Evolutionary conservation across 2,888 invertebrate genomes (phyloP).

Genomic region (Heterodera filipjevi): DNA sequence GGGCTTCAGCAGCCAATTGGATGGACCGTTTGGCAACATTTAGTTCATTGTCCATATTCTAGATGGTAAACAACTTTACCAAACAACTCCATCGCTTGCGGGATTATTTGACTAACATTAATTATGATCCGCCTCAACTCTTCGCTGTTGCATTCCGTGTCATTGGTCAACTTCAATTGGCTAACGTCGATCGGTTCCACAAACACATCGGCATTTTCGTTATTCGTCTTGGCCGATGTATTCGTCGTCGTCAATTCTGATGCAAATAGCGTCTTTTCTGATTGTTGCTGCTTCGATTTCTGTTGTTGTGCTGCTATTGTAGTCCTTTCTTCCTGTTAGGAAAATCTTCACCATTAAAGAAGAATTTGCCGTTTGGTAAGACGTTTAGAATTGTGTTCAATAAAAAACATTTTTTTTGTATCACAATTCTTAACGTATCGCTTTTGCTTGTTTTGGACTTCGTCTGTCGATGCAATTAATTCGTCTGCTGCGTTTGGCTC

Average conservation of each 20-base stretch:
- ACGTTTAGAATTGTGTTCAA: too few relatives aligned
- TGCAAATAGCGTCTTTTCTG: neutral
- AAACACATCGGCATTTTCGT: constrained; percentile 20
- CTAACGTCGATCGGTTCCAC: constrained; percentile 42
- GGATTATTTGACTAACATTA: constrained; percentile 43
- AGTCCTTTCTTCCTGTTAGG: constrained; percentile 15
- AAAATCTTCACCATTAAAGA: neutral
- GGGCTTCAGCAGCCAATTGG: constrained; percentile 62
- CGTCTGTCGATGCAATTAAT: neutral
- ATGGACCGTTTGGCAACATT: constrained; percentile 62
- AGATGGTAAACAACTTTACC: neutral
- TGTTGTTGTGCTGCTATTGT: constrained; percentile 9
- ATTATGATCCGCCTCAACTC: constrained; percentile 57
- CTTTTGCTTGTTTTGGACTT: neutral
- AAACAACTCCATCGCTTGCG: neutral
- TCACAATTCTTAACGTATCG: too few relatives aligned
- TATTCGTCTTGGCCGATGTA: constrained; percentile 15
- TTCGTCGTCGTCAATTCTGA: neutral
- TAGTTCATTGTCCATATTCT: constrained; percentile 62
- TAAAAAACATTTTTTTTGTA: too few relatives aligned
- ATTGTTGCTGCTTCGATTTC: constrained; percentile 14
- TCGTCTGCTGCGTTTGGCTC: constrained; percentile 19
- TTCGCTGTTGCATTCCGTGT: constrained; percentile 62
- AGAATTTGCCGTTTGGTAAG: too few relatives aligned
- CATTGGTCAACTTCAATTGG: constrained; percentile 57